Base-by-base conservation (phyloP, 2,113 vertebrate genomes). In the Grammomys dolichurus region DNA sequence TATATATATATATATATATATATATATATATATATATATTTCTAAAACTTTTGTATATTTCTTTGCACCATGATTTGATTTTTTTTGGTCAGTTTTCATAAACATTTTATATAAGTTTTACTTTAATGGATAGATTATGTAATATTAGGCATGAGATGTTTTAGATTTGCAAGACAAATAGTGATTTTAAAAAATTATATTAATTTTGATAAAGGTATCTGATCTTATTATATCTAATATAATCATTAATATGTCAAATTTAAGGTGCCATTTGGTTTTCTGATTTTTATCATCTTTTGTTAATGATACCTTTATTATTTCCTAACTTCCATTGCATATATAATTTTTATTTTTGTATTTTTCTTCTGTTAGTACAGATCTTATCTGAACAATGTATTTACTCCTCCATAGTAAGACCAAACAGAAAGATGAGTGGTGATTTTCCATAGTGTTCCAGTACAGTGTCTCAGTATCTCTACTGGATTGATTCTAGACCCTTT, bases 301-400 rank as follows among this genome's bases (percentile, higher is more conserved):
- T 7, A 6, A 63, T 81, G 4, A 43, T 28, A 70, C 43, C 36
- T 33, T 54, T 33, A 24, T 60, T 86, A 33, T 94, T 87, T 33
- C 12, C 36, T 92, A 48, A n/a, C n/a, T 92, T 94, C n/a, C 8
- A 63, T 40, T 82, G 20, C 10, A 78, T 48, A 69, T 19, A 20
- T 76, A 73, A 48, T 91, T 90, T 90, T 90, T 31, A 40, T 67
- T 51, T 73, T 69, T 36, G 58, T 67, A 65, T 89, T 88, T 85
- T 81, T 43, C 31, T 93, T 75, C 12, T 76, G 17, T 78, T 77
- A 76, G 4, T 7, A 63, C 12, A 70, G 13, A 95, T 82, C 17
- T 31, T 60, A 0, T 20, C 65, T 48, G 77, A 92, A n/a, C 51
- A 56, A 54, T 77, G 7, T 16, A 48, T 58, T 86, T 95, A 6